Evolutionary conservation across 2,888 invertebrate species (phyloP), one percentile per base, ranked within the genome.

Genomic region (Pedicia rivosa): DNA sequence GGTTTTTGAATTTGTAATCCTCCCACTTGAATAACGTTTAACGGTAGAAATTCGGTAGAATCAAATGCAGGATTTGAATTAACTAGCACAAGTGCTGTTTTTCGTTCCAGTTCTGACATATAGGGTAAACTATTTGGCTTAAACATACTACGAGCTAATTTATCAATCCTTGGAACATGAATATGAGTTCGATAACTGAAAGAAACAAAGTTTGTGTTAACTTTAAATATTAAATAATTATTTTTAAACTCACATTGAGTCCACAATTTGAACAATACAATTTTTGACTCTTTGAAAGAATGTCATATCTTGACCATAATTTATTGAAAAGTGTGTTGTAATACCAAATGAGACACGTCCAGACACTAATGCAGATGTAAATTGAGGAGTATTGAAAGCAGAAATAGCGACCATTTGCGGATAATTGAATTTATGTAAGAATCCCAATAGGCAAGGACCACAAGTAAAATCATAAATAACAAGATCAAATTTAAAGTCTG

Each of bases 21-120:
- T 4, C 53, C 60, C 3, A 61, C 48, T 44, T 56, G 53, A n/a
- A 61, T 49, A 0, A 59, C 45, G 43, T 55, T 55, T 7, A 55
- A 55, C 4, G 57, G 55, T 10, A 56, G 22, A 17, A 56, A 50
- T 24, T 55, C 51, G 2, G 51, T 44, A 37, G 48, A 52, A 26
- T 57, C 54, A 3, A 55, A 39, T 2, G 49, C 47, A 1, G 54
- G 49, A 45, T 59, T 50, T 0, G 52, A 50, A 40, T 61, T 61
- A 0, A 58, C 49, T 9, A 61, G 42, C 9, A 51, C 43, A 3
- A 60, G 5, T 13, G 47, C 40, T 10, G 50, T 43, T 2, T 39
- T 43, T 22, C 44, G 43, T 6, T 48, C 46, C 14, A 53, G 15
- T n/a, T 51, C 44, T 0, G 40, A 39, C 0, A 49, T 12, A 2